Evolutionary conservation across 2,797 vertebrate species (phyloP), one percentile per base, ranked within the genome.

Genomic region (Phoxinus dragarum): DNA sequence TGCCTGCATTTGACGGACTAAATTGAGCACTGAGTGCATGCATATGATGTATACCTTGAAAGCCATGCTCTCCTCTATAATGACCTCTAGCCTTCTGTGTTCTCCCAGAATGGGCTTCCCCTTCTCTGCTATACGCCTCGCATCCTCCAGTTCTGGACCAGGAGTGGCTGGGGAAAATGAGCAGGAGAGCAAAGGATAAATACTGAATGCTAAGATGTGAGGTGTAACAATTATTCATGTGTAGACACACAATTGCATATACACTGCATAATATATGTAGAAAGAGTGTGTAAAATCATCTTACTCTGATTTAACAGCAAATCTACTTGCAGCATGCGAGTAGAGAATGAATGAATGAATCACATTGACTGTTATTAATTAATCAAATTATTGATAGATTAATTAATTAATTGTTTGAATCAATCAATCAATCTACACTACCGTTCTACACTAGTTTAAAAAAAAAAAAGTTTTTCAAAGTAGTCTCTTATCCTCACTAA

Each of bases 81-180:
- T 92, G 88, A 98, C 95, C 87, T 98, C 97, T 1, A 98, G 92
- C 19, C 93, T 93, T 89, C 93, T 94, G 92, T 97, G 94, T 72
- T 97, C 97, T 49, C 97, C 97, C 0, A 98, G 92, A 56, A 97
- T 94, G 0, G 97, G 97, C 85, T 97, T 97, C 4, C 97, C 97
- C 96, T 97, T 97, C 89, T 97, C 96, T 7, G 96, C 96, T 82
- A 97, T 97, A 87, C 94, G 93, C 38, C 94, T 93, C 0, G 97
- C 97, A 59, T 98, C 96, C 66, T 97, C 96, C 83, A 96, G 95
- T 91, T 97, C 96, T 0, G 96, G 95, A 0, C 92, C 94, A 42
- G 94, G 92, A 40, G 91, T 78, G 14, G 90, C 95, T 96, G 80
- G 86, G 10, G 23, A 82, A 27, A 71, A 38, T 75, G 10, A 85